phyloP scores from a whole-genome alignment of 2,797 vertebrate species.

The Anabacerthia variegaticeps region DNA sequence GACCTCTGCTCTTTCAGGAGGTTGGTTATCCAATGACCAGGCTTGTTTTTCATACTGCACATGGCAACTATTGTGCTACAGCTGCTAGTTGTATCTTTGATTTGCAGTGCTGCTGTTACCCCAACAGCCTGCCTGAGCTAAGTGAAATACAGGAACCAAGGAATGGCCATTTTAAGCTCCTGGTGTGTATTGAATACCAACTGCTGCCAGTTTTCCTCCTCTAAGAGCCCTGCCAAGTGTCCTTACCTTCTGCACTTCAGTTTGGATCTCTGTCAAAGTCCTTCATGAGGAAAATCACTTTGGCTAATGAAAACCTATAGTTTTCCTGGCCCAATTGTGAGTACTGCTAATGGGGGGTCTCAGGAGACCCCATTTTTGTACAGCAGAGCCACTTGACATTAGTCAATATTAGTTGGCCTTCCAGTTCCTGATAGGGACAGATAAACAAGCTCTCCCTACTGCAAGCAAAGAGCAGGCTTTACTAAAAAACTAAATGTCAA shows the following conservation, averaged over 20 bases:
- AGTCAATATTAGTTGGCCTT: background rate
- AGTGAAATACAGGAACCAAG: background rate
- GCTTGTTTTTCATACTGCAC: background rate
- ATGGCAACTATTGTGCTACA: background rate
- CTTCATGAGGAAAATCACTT: background rate
- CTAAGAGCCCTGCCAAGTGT: constrained; percentile 21
- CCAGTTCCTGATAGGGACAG: constrained; percentile 5
- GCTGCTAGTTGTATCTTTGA: background rate
- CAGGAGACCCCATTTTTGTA: background rate
- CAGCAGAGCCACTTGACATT: constrained; percentile 2
- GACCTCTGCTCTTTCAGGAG: background rate
- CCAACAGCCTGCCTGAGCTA: background rate
- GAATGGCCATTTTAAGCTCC: background rate
- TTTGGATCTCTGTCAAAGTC: constrained; percentile 30
- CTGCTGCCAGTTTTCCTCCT: constrained; percentile 11
- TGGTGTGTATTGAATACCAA: background rate
- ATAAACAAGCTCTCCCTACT: background rate
- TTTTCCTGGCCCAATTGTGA: background rate
- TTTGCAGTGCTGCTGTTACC: background rate
- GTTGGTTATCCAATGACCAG: background rate
- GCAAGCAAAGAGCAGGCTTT: background rate
- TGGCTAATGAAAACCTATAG: background rate
- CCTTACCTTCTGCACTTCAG: background rate
- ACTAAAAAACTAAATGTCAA: constrained; percentile 1
- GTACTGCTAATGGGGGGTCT: background rate